These are phyloP conservation scores for Dorcus parallelipipedus DNA, from an alignment of 2,888 invertebrate species.

Conservation along the genomic window DNA sequence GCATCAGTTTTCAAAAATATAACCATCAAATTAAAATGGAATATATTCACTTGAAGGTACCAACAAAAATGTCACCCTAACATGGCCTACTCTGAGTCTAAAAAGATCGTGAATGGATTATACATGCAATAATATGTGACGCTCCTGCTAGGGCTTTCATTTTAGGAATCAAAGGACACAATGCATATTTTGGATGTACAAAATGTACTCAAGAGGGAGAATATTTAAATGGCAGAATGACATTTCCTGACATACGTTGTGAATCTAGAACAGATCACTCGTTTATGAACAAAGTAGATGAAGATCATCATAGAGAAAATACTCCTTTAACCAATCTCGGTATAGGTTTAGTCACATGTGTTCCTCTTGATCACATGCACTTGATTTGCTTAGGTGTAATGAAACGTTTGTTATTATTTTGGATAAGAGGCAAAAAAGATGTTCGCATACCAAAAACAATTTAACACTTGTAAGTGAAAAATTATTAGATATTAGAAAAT, in stretches of 20 bases:
- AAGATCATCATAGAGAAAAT: constrained; percentile 26
- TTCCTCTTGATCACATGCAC: constrained; percentile 32
- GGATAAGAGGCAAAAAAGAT: constrained; percentile 19
- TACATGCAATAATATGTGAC: constrained; percentile 28
- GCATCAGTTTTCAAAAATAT: no score
- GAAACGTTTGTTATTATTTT: constrained; percentile 26
- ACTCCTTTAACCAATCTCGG: constrained; percentile 23
- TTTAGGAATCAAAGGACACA: constrained; percentile 25
- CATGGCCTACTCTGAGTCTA: no score
- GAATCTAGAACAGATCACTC: constrained; percentile 25
- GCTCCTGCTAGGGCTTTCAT: constrained; percentile 31
- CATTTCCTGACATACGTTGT: constrained; percentile 21
- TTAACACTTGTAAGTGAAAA: neutral
- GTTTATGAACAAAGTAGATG: constrained; percentile 23
- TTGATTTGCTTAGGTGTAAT: constrained; percentile 29
- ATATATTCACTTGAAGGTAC: no score
- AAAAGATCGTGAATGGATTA: no score
- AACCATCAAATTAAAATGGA: no score
- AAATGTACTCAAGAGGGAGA: constrained; percentile 29
- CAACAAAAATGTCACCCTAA: no score
- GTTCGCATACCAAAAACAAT: neutral
- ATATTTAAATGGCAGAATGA: constrained; percentile 23
- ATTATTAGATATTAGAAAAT: neutral
- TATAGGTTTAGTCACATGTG: constrained; percentile 28
- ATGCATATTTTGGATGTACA: constrained; percentile 27